Conservation (phyloP, 2,888 invertebrate genomes). For the Troides helena region DNA sequence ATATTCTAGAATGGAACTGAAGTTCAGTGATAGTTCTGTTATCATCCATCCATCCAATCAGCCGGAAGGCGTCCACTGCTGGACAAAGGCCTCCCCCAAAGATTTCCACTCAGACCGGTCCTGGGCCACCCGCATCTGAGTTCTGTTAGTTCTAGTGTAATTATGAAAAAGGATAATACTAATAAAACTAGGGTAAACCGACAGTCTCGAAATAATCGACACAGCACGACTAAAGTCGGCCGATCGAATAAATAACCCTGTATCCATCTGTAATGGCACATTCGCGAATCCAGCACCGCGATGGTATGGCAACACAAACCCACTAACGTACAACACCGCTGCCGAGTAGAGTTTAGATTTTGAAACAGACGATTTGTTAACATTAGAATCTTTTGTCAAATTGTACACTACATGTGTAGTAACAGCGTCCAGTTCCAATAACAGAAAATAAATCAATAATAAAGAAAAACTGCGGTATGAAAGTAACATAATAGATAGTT, state of each 20-base stretch:
- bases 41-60: too few species aligned
- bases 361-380: neutral
- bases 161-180: too few species aligned
- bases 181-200: constrained; percentile 49
- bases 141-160: too few species aligned
- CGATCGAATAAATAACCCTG: constrained; percentile 44
- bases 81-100: too few species aligned
- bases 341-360: neutral
- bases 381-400: constrained; percentile 7
- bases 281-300: constrained; percentile 36
- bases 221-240: constrained; percentile 42
- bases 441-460: neutral
- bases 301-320: constrained; percentile 26
- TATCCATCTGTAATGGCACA: constrained; percentile 39
- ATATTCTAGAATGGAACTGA: too few species aligned
- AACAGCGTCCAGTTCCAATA: constrained; percentile 16
- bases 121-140: too few species aligned
- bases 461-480: neutral
- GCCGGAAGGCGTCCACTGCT: too few species aligned
- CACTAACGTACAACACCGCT: constrained; percentile 11
- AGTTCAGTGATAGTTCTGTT: too few species aligned
- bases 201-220: constrained; percentile 58
- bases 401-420: constrained; percentile 9
- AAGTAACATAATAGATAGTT: neutral
- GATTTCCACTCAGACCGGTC: too few species aligned